Percentiles rank a stretch among this genome's conserved stretches.
These are phyloP conservation scores for Neria commutata DNA, from an alignment of 2,888 invertebrate genomes.

Conservation along the genomic window DNA sequence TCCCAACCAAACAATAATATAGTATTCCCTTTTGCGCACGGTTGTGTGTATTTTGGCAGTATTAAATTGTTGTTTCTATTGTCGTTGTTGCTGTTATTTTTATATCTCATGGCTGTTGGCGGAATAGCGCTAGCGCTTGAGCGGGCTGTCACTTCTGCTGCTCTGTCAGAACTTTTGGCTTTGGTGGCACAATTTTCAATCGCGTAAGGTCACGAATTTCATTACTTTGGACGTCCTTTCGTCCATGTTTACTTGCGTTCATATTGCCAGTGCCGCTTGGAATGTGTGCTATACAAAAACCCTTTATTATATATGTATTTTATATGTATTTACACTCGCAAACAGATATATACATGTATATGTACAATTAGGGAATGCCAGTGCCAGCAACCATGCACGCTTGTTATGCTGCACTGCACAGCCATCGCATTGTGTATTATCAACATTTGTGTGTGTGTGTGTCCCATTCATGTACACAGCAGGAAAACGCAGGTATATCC, in stretches of 20 bases:
- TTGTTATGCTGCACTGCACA: not conserved
- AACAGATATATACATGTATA: not conserved
- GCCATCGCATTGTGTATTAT: not conserved
- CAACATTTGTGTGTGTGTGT: not conserved
- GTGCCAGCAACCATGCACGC: not conserved
- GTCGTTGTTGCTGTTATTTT: slow-evolving; percentile 1
- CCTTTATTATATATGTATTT: not conserved
- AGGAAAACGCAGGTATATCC: too few relatives aligned
- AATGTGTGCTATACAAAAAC: not conserved
- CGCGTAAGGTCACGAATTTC: slow-evolving; percentile 56
- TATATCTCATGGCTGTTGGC: not conserved
- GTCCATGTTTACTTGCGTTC: too few relatives aligned
- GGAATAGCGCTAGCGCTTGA: not conserved
- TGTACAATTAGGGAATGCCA: not conserved
- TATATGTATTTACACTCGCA: not conserved
- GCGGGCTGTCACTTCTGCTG: slow-evolving; percentile 26
- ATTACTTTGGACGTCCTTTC: slow-evolving; percentile 40
- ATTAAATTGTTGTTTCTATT: not conserved
- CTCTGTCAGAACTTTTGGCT: slow-evolving; percentile 20
- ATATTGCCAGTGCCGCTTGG: not conserved
- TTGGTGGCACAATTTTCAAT: slow-evolving; percentile 9
- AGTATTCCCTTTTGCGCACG: not conserved
- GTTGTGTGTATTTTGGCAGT: not conserved
- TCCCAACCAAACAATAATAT: too few relatives aligned
- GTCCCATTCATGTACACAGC: too few relatives aligned